These are phyloP conservation scores for Teleogryllus oceanicus DNA, from an alignment of 2,888 invertebrate genomes.

Conservation along the genomic window DNA sequence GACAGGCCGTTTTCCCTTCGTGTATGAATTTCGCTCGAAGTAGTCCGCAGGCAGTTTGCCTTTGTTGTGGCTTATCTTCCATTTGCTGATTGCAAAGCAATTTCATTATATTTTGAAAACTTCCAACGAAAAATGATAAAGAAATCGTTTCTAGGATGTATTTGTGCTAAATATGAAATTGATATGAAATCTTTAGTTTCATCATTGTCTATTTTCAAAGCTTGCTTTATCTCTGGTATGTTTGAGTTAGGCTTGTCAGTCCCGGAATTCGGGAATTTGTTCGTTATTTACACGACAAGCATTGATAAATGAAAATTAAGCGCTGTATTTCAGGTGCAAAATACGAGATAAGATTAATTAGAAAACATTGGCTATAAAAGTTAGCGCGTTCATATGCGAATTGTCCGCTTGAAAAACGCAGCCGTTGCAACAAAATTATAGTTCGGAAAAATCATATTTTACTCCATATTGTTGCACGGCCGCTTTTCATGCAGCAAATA, in stretches of 20 bases:
- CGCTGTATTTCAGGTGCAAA: background rate
- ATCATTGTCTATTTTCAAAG: too few species aligned
- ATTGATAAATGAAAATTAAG: background rate
- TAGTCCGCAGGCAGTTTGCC: too few species aligned
- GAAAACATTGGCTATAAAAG: conserved; percentile 9
- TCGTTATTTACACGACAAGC: conserved; percentile 1
- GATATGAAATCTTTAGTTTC: too few species aligned
- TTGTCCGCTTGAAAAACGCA: background rate
- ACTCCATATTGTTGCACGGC: background rate
- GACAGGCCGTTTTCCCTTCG: too few species aligned
- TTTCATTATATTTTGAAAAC: too few species aligned
- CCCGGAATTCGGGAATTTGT: background rate
- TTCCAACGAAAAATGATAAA: too few species aligned
- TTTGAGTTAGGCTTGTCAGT: background rate
- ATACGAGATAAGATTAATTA: conserved; percentile 18
- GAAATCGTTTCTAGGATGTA: too few species aligned
- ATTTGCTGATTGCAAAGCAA: too few species aligned
- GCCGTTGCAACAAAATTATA: background rate
- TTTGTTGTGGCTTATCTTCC: too few species aligned
- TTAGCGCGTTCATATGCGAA: background rate
- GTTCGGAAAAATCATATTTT: background rate
- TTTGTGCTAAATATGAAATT: too few species aligned
- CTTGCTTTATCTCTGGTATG: background rate
- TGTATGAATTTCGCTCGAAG: too few species aligned
- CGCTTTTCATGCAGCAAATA: background rate